Evolutionary conservation across 2,888 invertebrate species (phyloP), one percentile per base, ranked within the genome.

Genomic region (Tetranychus truncatus): DNA sequence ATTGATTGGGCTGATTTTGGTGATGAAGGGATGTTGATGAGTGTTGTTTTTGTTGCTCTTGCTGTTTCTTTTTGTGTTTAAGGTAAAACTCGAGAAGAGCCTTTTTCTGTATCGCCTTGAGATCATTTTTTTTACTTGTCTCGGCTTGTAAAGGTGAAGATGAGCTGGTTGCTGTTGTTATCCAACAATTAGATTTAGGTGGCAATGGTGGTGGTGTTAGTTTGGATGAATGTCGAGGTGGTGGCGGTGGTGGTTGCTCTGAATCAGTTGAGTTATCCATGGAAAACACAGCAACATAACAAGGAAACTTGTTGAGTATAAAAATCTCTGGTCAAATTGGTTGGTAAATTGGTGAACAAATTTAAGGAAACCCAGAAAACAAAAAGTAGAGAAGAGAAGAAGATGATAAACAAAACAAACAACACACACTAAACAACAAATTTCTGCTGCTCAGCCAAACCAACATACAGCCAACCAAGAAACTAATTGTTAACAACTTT

Each of bases 71-170:
- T 34, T 34, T 34, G 34, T 90, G 89, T 72, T 90, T 85, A 81
- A 91, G 90, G 82, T 91, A 90, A 81, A 89, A 91, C 1, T 89
- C 89, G 67, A 76, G 74, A 34, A 77, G 72, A 6, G 77, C 77
- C 21, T 74, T 74, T 74, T 77, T 77, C 34, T 77, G 77, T 6
- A 77, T 77, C 6, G 76, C 77, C 66, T 77, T 77, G 24, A 77
- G 72, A 44, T 72, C 72, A 24, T 69, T 21, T 55, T 55, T 55
- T 55, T 15, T 55, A 15, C 9, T 15, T 55, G 11, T 15, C 9
- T 55, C 15, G 55, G 55, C 9, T 55, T 9, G 9, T 55, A 15
- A 15, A 15, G 55, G 9, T 55, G 2, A 55, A 55, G 55, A 11
- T 46, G 46, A 6, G 55, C 15, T 55, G 55, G 55, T 55, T 55